A percentile compares a stretch with the other conserved stretches of the same genome.
Evolutionary conservation across 1,140 invertebrate genomes (phyloP).

Genomic region (Drosophila mojavensis): DNA sequence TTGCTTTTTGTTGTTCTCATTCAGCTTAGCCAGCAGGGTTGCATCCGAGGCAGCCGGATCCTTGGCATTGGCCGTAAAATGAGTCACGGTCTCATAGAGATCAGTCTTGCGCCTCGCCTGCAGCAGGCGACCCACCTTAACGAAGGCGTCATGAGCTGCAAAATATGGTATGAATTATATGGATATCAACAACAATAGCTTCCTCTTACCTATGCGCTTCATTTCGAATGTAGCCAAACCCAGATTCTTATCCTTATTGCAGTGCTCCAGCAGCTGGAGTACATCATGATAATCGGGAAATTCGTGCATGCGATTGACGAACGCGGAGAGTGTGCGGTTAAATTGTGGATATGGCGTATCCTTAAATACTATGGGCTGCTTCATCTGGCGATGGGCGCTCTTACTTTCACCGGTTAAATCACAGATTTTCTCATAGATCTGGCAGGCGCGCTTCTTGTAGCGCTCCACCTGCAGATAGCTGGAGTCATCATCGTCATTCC

Average conservation of each 20-base stretch:
- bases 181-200: neutral
- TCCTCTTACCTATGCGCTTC: slow-evolving; percentile 84
- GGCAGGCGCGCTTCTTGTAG: slow-evolving; percentile 84
- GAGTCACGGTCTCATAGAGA: slow-evolving; percentile 84
- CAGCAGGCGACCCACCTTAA: slow-evolving; percentile 85
- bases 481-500: slow-evolving; percentile 85
- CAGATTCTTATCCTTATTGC: slow-evolving; percentile 84
- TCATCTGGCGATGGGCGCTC: slow-evolving; percentile 84
- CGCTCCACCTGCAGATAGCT: slow-evolving; percentile 85
- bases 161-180: neutral
- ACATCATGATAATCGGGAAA: slow-evolving; percentile 87
- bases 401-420: slow-evolving; percentile 85
- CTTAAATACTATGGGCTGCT: slow-evolving; percentile 83
- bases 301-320: slow-evolving; percentile 84
- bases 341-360: slow-evolving; percentile 84
- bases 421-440: slow-evolving; percentile 85
- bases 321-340: slow-evolving; percentile 85
- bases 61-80: slow-evolving; percentile 73
- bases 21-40: slow-evolving; percentile 84
- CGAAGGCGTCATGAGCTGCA: slow-evolving; percentile 85
- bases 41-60: slow-evolving; percentile 85
- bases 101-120: slow-evolving; percentile 85
- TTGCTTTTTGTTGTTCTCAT: slow-evolving; percentile 83
- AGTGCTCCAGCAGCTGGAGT: slow-evolving; percentile 84
- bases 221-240: slow-evolving; percentile 79